Percentiles rank a stretch among this genome's conserved stretches.
These are phyloP conservation scores for Sorex maritimensis DNA, from an alignment of 2,797 vertebrate species.

Conservation along the genomic window DNA sequence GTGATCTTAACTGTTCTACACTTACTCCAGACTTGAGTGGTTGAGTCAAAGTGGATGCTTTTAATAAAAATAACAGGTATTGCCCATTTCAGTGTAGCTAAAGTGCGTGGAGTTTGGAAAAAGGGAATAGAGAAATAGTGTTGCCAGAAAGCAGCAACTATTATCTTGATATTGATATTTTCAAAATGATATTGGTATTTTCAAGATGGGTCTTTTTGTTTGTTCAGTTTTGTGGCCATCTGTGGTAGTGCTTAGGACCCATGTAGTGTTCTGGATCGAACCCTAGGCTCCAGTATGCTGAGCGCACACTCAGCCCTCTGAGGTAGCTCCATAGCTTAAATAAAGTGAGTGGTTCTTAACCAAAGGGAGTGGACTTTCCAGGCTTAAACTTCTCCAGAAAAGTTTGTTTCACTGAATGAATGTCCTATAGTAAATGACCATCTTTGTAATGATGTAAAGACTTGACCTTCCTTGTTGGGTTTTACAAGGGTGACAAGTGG, in stretches of 20 bases:
- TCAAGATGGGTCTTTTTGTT: no score
- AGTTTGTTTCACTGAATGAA: not conserved
- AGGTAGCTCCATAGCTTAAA: no score
- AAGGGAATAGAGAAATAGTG: not conserved
- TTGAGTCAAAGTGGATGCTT: not conserved
- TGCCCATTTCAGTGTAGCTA: not conserved
- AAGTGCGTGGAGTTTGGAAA: constrained; percentile 29
- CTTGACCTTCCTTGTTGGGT: not conserved
- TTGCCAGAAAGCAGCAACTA: constrained; percentile 59
- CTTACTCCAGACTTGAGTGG: not conserved
- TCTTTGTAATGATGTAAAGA: not conserved
- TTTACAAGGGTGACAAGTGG: not conserved
- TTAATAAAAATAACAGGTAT: constrained; percentile 11
- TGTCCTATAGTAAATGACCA: not conserved
- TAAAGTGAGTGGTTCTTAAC: constrained; percentile 37
- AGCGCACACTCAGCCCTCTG: no score
- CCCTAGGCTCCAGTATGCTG: no score
- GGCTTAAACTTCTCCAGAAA: constrained; percentile 4
- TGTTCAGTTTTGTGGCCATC: no score
- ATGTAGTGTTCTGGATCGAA: no score
- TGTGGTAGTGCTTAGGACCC: no score
- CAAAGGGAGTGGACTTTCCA: not conserved
- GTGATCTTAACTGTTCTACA: no score
- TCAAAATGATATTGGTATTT: no score
- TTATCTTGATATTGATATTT: not conserved